These are phyloP conservation scores for Dasyprocta punctata DNA, from an alignment of 2,113 vertebrate genomes.

Conservation along the genomic window DNA sequence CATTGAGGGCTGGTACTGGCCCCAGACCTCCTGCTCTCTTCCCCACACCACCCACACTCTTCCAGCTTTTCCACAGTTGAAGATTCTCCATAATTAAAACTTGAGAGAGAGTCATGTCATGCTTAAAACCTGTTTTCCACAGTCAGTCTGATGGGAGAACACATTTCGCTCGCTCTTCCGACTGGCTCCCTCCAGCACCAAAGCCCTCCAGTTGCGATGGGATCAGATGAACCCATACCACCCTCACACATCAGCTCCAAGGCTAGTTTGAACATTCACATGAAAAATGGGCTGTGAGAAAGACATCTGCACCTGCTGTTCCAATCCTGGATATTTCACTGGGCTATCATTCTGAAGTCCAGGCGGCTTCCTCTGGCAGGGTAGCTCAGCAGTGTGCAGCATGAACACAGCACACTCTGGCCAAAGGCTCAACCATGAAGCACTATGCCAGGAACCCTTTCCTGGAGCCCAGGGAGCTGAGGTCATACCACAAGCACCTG, in stretches of 20 bases:
- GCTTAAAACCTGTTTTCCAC: background rate
- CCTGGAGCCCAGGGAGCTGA: background rate
- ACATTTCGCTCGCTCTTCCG: background rate
- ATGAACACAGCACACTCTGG: background rate
- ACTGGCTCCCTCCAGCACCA: background rate
- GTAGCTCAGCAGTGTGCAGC: background rate
- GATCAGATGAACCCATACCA: background rate
- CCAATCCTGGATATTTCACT: background rate
- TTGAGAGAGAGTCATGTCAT: background rate
- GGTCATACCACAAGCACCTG: too few species aligned
- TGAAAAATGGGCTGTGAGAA: background rate
- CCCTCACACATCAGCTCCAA: background rate
- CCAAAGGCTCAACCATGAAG: too few species aligned
- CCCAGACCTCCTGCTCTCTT: background rate
- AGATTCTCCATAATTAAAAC: background rate
- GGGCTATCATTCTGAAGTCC: background rate
- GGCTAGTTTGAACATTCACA: background rate
- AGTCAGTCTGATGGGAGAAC: background rate
- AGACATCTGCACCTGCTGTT: background rate
- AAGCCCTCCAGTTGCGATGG: too few species aligned
- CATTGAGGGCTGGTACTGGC: background rate
- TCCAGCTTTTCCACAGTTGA: background rate
- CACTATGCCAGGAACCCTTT: background rate
- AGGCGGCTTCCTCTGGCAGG: background rate
- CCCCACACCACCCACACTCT: background rate